Evolutionary conservation across 92 coral and sea anemone species (phyloP).

Genomic region (Parazoanthus atlanticus): DNA sequence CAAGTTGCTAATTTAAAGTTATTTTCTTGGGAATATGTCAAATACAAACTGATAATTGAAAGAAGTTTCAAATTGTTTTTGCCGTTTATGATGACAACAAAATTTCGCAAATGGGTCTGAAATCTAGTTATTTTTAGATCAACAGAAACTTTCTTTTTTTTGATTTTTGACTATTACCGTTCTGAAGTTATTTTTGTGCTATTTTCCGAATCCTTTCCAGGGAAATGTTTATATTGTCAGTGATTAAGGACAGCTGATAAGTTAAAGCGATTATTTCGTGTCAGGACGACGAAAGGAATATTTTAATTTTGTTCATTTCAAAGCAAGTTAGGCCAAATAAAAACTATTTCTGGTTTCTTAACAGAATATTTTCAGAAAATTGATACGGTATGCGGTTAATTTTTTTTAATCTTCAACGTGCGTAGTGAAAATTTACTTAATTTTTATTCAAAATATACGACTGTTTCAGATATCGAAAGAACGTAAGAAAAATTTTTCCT

Average conservation of each 20-base stretch:
- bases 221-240: neutral
- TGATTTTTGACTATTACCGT: no score
- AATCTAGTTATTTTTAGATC: neutral
- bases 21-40: neutral
- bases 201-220: neutral
- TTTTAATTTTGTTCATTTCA: neutral
- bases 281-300: neutral
- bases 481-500: no score
- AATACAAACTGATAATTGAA: neutral
- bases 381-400: no score
- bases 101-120: neutral
- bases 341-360: no score
- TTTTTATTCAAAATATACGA: no score
- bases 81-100: neutral
- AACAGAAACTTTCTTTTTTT: no score
- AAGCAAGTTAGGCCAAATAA: neutral
- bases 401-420: no score
- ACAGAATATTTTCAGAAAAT: no score
- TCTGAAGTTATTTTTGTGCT: no score
- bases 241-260: neutral
- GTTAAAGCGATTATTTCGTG: neutral
- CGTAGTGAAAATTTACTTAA: no score
- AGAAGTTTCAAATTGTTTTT: no score
- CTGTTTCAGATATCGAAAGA: no score
- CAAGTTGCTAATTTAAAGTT: neutral